These are phyloP conservation scores for Anoplius nigerrimus DNA, from an alignment of 2,888 invertebrate genomes.

Conservation along the genomic window DNA sequence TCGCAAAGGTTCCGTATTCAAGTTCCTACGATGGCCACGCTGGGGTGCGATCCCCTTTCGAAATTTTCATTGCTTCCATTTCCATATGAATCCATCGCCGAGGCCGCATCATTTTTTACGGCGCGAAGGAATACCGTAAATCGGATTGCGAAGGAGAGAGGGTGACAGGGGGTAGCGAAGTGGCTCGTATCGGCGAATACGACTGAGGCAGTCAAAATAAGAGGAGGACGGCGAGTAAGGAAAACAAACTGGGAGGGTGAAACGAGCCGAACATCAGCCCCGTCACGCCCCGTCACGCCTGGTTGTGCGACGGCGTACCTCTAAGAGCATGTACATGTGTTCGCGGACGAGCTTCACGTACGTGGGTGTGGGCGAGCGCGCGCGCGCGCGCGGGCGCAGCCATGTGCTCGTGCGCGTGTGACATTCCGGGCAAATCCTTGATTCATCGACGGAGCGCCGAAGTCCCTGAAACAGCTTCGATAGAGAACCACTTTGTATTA, in stretches of 20 bases:
- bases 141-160: too few relatives aligned
- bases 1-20: too few relatives aligned
- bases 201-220: slow-evolving; percentile 15
- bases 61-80: too few relatives aligned
- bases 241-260: slow-evolving; percentile 1
- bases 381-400: neutral
- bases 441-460: slow-evolving; percentile 48
- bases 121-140: too few relatives aligned
- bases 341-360: neutral
- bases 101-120: too few relatives aligned
- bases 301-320: neutral
- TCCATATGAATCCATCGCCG: too few relatives aligned
- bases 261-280: slow-evolving; percentile 6
- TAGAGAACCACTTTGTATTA: slow-evolving; percentile 55
- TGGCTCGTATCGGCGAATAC: too few relatives aligned
- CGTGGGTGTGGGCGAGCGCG: neutral
- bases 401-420: neutral
- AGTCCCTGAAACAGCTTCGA: slow-evolving; percentile 35
- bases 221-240: neutral
- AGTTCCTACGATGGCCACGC: too few relatives aligned
- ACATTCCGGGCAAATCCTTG: slow-evolving; percentile 37
- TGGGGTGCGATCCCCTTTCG: too few relatives aligned
- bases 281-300: neutral
- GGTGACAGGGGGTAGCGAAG: too few relatives aligned
- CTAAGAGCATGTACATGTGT: neutral